These are phyloP conservation scores for Calycopis cecrops DNA, from an alignment of 1,140 invertebrate species.

Conservation along the genomic window DNA sequence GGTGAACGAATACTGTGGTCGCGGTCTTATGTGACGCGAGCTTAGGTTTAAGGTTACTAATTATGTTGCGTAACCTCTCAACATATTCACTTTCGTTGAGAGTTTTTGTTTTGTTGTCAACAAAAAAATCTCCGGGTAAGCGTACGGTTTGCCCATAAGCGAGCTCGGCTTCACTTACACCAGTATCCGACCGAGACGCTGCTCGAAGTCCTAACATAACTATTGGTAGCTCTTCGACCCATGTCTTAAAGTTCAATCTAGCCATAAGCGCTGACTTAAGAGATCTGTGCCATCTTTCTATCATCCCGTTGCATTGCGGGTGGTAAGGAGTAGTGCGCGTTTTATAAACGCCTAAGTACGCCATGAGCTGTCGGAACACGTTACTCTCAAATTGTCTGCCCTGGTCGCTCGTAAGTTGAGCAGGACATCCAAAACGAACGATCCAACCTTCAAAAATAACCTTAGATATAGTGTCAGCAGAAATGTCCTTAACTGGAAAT, in stretches of 20 bases:
- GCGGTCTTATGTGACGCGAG: slow-evolving; percentile 9
- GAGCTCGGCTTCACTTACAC: slow-evolving; percentile 33
- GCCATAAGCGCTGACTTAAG: slow-evolving; percentile 41
- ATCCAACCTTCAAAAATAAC: too few species aligned
- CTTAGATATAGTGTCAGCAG: too few species aligned
- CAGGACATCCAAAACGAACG: too few species aligned
- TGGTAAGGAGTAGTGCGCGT: slow-evolving; percentile 19
- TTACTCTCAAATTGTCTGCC: slow-evolving; percentile 16
- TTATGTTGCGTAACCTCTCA: not conserved
- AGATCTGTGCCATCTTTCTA: slow-evolving; percentile 18
- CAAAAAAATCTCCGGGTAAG: slow-evolving; percentile 32
- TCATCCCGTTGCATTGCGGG: slow-evolving; percentile 16
- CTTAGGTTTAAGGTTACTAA: not conserved
- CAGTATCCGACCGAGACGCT: slow-evolving; percentile 24
- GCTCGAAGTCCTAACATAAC: slow-evolving; percentile 41
- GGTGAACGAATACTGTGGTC: slow-evolving; percentile 22
- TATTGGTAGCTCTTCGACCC: slow-evolving; percentile 41
- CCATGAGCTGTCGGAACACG: slow-evolving; percentile 10
- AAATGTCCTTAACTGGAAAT: not conserved
- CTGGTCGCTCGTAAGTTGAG: slow-evolving; percentile 7
- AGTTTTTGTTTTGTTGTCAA: not conserved
- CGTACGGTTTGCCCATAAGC: slow-evolving; percentile 26
- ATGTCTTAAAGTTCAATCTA: slow-evolving; percentile 20
- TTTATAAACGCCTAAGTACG: slow-evolving; percentile 19
- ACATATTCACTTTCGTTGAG: slow-evolving; percentile 15